These are phyloP conservation scores for Tribolium castaneum DNA, from an alignment of 1,140 invertebrate genomes.

Conservation along the genomic window DNA sequence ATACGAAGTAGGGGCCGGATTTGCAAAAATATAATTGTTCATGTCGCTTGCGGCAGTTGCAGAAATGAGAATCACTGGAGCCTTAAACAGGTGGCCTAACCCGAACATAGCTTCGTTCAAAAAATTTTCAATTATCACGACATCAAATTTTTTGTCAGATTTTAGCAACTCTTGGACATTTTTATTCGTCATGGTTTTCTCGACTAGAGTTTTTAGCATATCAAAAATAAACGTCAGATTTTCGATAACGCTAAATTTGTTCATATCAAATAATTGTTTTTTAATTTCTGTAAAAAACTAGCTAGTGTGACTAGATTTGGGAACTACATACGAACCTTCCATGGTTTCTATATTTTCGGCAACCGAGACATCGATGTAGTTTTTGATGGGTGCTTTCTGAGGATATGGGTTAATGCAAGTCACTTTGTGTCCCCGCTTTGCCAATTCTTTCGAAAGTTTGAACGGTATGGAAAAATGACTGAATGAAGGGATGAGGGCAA, in stretches of 20 bases:
- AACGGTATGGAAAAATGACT: slow-evolving; percentile 71
- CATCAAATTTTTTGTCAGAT: slow-evolving; percentile 68
- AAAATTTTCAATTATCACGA: slow-evolving; percentile 74
- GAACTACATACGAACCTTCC: background rate
- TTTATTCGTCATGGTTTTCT: background rate
- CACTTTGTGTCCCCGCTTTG: slow-evolving; percentile 73
- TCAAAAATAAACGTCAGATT: background rate
- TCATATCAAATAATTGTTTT: background rate
- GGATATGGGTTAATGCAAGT: slow-evolving; percentile 76
- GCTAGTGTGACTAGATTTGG: background rate
- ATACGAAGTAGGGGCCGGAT: slow-evolving; percentile 61
- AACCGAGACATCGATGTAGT: slow-evolving; percentile 44
- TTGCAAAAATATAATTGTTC: slow-evolving; percentile 55
- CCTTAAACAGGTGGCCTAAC: slow-evolving; percentile 69
- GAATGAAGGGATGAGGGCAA: slow-evolving; percentile 73
- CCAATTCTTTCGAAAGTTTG: slow-evolving; percentile 73
- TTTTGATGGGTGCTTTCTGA: slow-evolving; percentile 63
- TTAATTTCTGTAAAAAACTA: background rate
- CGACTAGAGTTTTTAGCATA: background rate
- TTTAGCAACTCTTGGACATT: slow-evolving; percentile 42
- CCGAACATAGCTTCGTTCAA: slow-evolving; percentile 75
- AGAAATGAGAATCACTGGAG: slow-evolving; percentile 7
- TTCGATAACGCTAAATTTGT: background rate
- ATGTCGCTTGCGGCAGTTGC: background rate
- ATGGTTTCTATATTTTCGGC: background rate